Conservation (phyloP, 2,113 vertebrate species). For the Acanthisitta chloris region DNA sequence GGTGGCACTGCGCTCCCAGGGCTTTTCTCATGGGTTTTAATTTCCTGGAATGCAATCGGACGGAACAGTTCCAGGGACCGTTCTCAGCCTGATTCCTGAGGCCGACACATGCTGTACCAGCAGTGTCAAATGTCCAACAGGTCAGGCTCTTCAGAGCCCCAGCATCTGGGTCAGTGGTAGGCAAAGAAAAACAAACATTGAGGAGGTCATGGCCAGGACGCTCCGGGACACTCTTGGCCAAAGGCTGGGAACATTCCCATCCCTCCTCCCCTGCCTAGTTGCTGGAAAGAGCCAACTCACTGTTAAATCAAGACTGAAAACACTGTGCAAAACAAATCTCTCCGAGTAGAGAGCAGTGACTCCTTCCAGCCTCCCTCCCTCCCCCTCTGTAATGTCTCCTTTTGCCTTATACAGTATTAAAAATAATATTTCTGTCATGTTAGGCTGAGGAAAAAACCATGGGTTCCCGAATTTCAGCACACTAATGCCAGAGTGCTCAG, state of each 20-base stretch:
- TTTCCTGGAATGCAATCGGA: slow-evolving; percentile 10
- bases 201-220: neutral
- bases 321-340: neutral
- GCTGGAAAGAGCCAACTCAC: slow-evolving; percentile 19
- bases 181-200: neutral
- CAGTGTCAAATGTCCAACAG: neutral
- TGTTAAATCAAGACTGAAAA: slow-evolving; percentile 25
- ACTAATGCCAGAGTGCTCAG: neutral
- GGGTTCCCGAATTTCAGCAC: neutral
- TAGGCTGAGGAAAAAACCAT: fast-evolving
- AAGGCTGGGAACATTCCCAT: neutral
- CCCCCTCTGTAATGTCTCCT: neutral
- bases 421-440: neutral
- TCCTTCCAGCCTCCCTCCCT: neutral
- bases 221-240: slow-evolving; percentile 32
- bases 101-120: neutral
- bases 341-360: neutral
- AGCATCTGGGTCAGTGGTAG: slow-evolving; percentile 1
- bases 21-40: neutral
- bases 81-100: neutral
- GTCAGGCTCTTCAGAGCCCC: too few species aligned
- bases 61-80: slow-evolving; percentile 20
- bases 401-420: slow-evolving; percentile 12
- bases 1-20: slow-evolving; percentile 32
- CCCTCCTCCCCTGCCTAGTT: neutral